Evolutionary conservation across 2,113 vertebrate genomes (phyloP), one percentile per base, ranked within the genome.

Genomic region (Channa maculata): DNA sequence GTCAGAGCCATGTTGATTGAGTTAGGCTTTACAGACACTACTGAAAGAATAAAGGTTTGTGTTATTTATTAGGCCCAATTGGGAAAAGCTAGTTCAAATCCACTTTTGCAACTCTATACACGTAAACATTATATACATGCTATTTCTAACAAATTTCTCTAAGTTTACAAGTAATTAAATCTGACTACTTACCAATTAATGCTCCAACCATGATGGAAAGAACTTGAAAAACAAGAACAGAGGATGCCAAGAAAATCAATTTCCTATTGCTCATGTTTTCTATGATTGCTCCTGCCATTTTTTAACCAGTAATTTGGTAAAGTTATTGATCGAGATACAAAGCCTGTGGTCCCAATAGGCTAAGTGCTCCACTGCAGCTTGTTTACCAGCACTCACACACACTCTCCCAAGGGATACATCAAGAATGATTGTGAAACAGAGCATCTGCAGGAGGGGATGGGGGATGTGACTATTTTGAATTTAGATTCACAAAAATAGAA

Each of bases 251-350:
- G 15, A 84, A 33, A 63, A 73, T 5, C 63, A 87, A 15, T 51
- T 84, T 87, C 52, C 75, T 86, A 9, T 73, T 78, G 80, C 80
- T 84, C 80, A 84, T 68, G 46, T 59, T 83, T 65, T 86, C 77
- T 33, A 86, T 77, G 54, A 82, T 74, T 0, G 79, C 76, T 24
- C 79, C 82, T 15, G 82, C 15, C 86, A 87, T 85, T 45, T 49
- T 8, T 10, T 14, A 24, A 44, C 8, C 7, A 41, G 24, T 14
- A 3, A n/a, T 6, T 11, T 36, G 6, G 3, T 5, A 49, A 37
- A 37, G 5, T 13, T n/a, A 58, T 1, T 0, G 24, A 12, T 75
- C 5, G 1, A 13, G 36, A 37, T 11, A 3, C 3, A 24, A 24
- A 24, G 24, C 48, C 6, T 4, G 48, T 12, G 8, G 34, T 51